Percentiles rank a stretch among this genome's conserved stretches.
Evolutionary conservation across 2,797 vertebrate species (phyloP).

Genomic region (Xenopus petersii): DNA sequence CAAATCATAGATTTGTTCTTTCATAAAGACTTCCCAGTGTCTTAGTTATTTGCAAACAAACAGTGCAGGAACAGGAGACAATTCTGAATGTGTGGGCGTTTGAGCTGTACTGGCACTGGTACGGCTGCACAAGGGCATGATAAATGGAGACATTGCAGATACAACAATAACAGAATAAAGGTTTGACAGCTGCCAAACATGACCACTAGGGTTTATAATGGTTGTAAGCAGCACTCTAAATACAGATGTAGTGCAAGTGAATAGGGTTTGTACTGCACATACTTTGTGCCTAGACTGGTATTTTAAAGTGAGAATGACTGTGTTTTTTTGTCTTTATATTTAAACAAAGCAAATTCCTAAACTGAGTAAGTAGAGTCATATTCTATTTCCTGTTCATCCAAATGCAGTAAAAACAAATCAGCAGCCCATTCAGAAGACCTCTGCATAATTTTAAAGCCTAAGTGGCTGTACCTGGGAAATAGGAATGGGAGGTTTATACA

Average conservation of each 20-base stretch:
- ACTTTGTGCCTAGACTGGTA: too few relatives aligned
- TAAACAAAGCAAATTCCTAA: too few relatives aligned
- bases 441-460: too few relatives aligned
- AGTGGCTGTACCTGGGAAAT: too few relatives aligned
- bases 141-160: background rate
- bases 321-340: too few relatives aligned
- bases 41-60: background rate
- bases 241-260: background rate
- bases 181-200: background rate
- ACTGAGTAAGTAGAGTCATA: too few relatives aligned
- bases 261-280: too few relatives aligned
- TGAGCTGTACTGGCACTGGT: background rate
- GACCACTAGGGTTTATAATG: background rate
- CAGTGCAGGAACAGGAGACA: background rate
- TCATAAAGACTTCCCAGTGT: background rate
- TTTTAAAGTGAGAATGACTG: too few relatives aligned
- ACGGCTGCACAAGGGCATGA: background rate
- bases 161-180: background rate
- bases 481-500: too few relatives aligned
- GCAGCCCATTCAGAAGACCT: too few relatives aligned
- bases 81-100: constrained; percentile 7
- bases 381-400: too few relatives aligned
- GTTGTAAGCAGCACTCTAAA: background rate
- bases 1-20: background rate
- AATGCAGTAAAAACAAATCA: too few relatives aligned